A percentile compares a stretch with the other conserved stretches of the same genome.
Evolutionary conservation across 2,797 vertebrate genomes (phyloP).

Genomic region (Chelonia mydas): DNA sequence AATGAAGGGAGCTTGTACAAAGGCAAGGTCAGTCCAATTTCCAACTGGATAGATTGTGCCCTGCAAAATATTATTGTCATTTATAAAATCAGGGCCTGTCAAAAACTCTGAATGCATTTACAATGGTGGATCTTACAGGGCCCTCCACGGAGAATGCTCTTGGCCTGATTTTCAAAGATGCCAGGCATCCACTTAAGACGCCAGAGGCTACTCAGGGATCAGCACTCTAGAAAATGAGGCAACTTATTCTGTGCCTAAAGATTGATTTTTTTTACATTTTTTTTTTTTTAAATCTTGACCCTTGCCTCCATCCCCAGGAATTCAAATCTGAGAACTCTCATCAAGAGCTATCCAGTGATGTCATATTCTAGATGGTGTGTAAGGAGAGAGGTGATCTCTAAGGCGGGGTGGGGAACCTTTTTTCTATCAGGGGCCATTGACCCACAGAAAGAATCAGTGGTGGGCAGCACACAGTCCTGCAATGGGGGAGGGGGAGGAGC

Average conservation of each 20-base stretch:
- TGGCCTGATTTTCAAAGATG: not conserved
- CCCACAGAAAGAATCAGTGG: no score
- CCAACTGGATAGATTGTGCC: conserved; percentile 69
- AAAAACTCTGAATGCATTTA: not conserved
- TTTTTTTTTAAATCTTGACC: not conserved
- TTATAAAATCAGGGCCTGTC: not conserved
- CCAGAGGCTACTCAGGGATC: not conserved
- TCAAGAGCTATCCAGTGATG: not conserved
- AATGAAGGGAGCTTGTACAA: conserved; percentile 77
- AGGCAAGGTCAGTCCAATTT: conserved; percentile 73
- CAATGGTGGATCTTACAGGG: not conserved
- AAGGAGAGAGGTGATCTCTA: not conserved
- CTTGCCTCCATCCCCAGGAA: not conserved
- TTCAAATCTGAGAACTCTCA: conserved; percentile 1
- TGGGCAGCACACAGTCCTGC: no score
- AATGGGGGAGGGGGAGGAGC: rapidly evolving
- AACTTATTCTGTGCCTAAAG: not conserved
- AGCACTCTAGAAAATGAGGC: not conserved
- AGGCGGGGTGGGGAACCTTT: no score
- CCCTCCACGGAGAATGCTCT: not conserved
- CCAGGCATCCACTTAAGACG: not conserved
- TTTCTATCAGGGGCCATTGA: no score
- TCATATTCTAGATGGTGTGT: not conserved
- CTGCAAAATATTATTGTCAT: conserved; percentile 53
- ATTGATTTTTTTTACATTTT: not conserved